A percentile compares a stretch with the other conserved stretches of the same genome.
Evolutionary conservation across 2,113 vertebrate genomes (phyloP).

Genomic region (Caranx melampygus): DNA sequence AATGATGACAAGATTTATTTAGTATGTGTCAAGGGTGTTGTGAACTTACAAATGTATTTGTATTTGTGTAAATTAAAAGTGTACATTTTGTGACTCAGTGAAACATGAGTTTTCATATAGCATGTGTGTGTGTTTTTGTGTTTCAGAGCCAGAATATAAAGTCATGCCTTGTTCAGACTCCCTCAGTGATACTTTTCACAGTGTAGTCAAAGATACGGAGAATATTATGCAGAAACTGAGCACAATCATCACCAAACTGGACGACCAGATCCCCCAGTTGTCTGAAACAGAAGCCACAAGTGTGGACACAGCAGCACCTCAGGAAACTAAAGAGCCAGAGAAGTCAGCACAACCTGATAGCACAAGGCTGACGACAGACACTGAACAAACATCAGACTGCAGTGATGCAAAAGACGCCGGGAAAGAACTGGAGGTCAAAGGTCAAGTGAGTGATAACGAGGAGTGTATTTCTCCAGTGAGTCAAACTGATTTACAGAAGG

Average conservation of each 20-base stretch:
- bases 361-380: neutral
- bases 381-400: constrained; percentile 1
- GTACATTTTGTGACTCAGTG: no score
- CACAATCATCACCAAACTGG: constrained; percentile 38
- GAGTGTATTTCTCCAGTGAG: neutral
- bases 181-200: constrained; percentile 2
- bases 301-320: neutral
- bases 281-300: neutral
- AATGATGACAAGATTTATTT: no score
- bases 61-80: no score
- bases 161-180: neutral
- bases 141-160: constrained; percentile 27
- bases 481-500: constrained; percentile 5
- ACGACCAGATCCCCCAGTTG: constrained; percentile 25
- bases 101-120: no score
- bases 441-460: constrained; percentile 13
- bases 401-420: neutral
- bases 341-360: neutral
- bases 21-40: no score
- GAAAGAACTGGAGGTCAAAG: neutral
- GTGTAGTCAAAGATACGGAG: constrained; percentile 45
- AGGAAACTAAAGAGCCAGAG: neutral
- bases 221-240: constrained; percentile 45
- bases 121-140: neutral
- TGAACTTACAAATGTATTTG: no score